These are phyloP conservation scores for Oxytorus armatus DNA, from an alignment of 2,888 invertebrate genomes.

Conservation along the genomic window DNA sequence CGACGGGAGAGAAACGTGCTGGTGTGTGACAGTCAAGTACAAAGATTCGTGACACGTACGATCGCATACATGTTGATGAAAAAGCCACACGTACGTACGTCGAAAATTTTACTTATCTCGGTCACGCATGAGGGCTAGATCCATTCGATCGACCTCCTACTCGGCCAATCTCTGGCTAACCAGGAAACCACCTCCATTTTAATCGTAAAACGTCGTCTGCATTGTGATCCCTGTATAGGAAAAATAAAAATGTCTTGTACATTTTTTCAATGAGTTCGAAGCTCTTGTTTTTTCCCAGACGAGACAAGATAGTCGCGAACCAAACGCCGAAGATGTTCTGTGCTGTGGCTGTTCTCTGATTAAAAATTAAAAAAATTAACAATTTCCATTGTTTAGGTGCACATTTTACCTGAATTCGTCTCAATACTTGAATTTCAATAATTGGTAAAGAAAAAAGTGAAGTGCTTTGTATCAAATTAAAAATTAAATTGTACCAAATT, in stretches of 20 bases:
- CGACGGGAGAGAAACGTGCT: background rate
- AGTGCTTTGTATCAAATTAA: too few species aligned
- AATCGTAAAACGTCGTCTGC: constrained; percentile 44
- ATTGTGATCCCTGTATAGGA: constrained; percentile 47
- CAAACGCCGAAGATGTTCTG: constrained; percentile 20
- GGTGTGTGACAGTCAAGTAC: background rate
- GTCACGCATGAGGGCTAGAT: constrained; percentile 81
- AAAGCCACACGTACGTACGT: constrained; percentile 11
- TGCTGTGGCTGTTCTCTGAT: background rate
- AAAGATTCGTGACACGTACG: background rate
- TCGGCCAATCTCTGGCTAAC: constrained; percentile 35
- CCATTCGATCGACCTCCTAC: constrained; percentile 78
- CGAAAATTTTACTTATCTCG: constrained; percentile 68
- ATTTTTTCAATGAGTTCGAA: constrained; percentile 31
- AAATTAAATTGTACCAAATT: background rate
- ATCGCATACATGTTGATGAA: background rate
- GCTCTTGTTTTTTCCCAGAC: constrained; percentile 16
- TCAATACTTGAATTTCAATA: too few species aligned
- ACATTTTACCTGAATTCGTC: too few species aligned
- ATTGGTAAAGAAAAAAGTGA: too few species aligned
- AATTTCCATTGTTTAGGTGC: too few species aligned
- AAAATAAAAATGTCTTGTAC: constrained; percentile 4
- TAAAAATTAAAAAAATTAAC: constrained; percentile 12
- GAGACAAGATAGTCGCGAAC: constrained; percentile 33
- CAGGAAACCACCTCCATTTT: constrained; percentile 52